These are phyloP conservation scores for Myrmecobius fasciatus DNA, from an alignment of 2,113 vertebrate species.

Conservation along the genomic window DNA sequence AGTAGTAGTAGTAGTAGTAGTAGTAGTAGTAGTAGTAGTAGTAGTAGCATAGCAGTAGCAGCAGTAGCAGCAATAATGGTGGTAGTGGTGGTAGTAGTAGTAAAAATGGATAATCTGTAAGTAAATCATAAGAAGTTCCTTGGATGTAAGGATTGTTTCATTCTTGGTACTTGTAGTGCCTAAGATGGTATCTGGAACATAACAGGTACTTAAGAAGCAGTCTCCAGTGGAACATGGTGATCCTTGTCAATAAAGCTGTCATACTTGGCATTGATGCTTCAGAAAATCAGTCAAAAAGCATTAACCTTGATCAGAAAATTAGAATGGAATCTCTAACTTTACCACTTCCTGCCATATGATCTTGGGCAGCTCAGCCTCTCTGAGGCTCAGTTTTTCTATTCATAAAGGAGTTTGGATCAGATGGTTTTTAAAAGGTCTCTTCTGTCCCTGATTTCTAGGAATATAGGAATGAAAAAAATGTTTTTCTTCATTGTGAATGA, in stretches of 20 bases:
- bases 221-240: neutral
- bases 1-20: too few relatives aligned
- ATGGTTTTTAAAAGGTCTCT: neutral
- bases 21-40: too few relatives aligned
- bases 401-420: neutral
- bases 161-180: too few relatives aligned
- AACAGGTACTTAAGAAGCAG: neutral
- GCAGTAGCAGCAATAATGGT: too few relatives aligned
- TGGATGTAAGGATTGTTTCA: neutral
- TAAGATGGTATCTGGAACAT: too few relatives aligned
- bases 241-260: neutral
- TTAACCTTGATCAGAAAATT: neutral
- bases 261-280: neutral
- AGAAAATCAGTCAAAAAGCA: neutral
- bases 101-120: too few relatives aligned
- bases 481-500: neutral
- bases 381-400: neutral
- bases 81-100: too few relatives aligned
- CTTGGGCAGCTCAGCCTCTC: neutral
- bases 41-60: too few relatives aligned
- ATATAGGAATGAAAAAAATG: neutral
- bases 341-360: neutral
- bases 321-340: neutral
- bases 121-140: neutral
- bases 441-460: neutral